Percentiles rank a stretch among this genome's conserved stretches.
Evolutionary conservation across 2,888 invertebrate species (phyloP).

Genomic region (Epinotia nisella): DNA sequence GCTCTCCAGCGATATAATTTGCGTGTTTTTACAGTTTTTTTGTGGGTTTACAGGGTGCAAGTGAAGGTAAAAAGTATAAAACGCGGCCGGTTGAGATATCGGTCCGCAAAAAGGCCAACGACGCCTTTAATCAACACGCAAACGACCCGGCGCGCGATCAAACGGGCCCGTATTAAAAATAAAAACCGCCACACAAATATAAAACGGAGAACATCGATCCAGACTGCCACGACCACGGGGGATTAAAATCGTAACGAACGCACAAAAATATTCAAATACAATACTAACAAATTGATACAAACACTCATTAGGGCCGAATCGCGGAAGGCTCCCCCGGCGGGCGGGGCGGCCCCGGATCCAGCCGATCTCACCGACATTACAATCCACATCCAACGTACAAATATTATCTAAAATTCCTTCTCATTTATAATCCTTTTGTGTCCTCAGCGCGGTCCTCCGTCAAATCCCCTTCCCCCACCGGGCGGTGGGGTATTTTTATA

Average conservation of each 20-base stretch:
- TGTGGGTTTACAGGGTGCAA: constrained; percentile 48
- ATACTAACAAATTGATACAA: constrained; percentile 86
- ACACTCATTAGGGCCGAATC: constrained; percentile 83
- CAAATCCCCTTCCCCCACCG: constrained; percentile 65
- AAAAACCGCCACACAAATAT: constrained; percentile 66
- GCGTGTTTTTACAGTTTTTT: constrained; percentile 38
- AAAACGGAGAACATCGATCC: constrained; percentile 80
- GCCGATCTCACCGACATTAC: constrained; percentile 78
- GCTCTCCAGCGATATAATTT: constrained; percentile 38
- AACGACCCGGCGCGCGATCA: constrained; percentile 66
- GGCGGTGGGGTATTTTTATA: constrained; percentile 82
- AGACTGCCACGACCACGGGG: constrained; percentile 72
- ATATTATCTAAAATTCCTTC: constrained; percentile 86
- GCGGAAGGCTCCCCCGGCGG: constrained; percentile 69
- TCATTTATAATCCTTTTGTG: constrained; percentile 86
- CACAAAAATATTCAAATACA: constrained; percentile 84
- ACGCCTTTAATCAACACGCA: constrained; percentile 76
- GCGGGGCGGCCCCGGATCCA: constrained; percentile 54
- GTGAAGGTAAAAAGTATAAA: constrained; percentile 55
- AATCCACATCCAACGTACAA: constrained; percentile 85
- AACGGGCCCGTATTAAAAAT: constrained; percentile 67
- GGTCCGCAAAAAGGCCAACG: constrained; percentile 59
- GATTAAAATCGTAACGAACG: constrained; percentile 84
- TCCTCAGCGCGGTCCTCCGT: constrained; percentile 84
- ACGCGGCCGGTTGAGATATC: constrained; percentile 55